These are phyloP conservation scores for Prolemur simus DNA, from an alignment of 2,113 vertebrate genomes.

Conservation along the genomic window DNA sequence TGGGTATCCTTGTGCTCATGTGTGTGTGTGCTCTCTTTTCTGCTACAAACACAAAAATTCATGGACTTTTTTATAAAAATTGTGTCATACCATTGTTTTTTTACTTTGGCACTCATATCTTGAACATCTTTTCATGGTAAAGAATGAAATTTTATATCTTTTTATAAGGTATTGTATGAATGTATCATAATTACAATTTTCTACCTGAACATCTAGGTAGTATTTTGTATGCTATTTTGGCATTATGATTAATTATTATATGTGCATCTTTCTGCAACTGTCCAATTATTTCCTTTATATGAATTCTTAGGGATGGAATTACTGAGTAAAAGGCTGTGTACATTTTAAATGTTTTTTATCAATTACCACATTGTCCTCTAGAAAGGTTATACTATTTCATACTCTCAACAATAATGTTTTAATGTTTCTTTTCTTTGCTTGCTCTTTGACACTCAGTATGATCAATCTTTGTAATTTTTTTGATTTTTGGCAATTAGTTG, in stretches of 20 bases:
- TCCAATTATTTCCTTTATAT: neutral
- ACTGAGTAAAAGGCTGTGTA: neutral
- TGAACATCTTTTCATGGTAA: neutral
- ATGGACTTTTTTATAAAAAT: neutral
- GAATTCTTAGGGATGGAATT: conserved; percentile 28
- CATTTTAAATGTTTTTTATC: neutral
- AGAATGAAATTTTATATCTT: neutral
- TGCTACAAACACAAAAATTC: neutral
- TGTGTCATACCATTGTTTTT: neutral
- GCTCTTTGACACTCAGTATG: neutral
- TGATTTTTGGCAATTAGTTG: neutral
- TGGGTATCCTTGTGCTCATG: neutral
- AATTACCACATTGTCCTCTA: neutral
- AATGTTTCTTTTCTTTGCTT: conserved; percentile 3
- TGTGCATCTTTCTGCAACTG: neutral
- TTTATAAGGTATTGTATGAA: neutral
- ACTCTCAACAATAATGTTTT: neutral
- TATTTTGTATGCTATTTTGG: neutral
- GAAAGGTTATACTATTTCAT: neutral
- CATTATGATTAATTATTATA: conserved; percentile 9
- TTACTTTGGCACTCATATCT: neutral
- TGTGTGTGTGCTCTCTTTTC: neutral
- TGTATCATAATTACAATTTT: neutral
- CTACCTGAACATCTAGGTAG: neutral
- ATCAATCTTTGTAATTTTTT: neutral